Conservation (phyloP, 92 coral and sea anemone genomes). For the Phenganax subtilis region DNA sequence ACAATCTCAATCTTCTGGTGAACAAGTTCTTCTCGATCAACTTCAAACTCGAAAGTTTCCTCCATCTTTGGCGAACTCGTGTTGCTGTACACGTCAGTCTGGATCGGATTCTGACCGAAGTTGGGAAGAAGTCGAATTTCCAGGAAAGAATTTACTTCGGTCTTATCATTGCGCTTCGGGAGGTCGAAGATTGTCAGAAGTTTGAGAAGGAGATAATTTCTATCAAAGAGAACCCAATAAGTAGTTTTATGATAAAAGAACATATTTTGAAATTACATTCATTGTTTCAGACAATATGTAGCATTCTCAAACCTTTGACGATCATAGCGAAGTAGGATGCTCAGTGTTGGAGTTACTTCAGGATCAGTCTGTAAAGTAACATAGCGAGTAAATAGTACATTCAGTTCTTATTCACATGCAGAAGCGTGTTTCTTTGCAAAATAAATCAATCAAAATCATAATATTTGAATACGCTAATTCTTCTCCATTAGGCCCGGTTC, state of each 20-base stretch:
- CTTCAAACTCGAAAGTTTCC: conserved; percentile 92
- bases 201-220: conserved; percentile 29
- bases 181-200: conserved; percentile 60
- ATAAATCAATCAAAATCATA: too few relatives aligned
- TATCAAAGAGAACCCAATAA: not conserved
- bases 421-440: too few relatives aligned
- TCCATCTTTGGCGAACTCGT: conserved; percentile 82
- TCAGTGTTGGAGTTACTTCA: conserved; percentile 30
- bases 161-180: conserved; percentile 68
- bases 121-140: conserved; percentile 45
- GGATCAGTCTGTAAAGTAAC: conserved; percentile 13
- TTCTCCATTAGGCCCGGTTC: too few relatives aligned
- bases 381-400: not conserved
- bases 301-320: conserved; percentile 22
- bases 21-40: conserved; percentile 85
- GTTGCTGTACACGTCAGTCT: conserved; percentile 71
- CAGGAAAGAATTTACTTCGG: conserved; percentile 72
- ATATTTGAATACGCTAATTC: too few relatives aligned
- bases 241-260: not conserved
- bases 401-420: not conserved
- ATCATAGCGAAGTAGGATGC: conserved; percentile 36
- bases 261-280: too few relatives aligned
- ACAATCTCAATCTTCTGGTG: conserved; percentile 83
- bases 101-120: conserved; percentile 44
- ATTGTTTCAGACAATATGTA: too few relatives aligned